Evolutionary conservation across 1,140 invertebrate species (phyloP).

Genomic region (Megalonaias nervosa): DNA sequence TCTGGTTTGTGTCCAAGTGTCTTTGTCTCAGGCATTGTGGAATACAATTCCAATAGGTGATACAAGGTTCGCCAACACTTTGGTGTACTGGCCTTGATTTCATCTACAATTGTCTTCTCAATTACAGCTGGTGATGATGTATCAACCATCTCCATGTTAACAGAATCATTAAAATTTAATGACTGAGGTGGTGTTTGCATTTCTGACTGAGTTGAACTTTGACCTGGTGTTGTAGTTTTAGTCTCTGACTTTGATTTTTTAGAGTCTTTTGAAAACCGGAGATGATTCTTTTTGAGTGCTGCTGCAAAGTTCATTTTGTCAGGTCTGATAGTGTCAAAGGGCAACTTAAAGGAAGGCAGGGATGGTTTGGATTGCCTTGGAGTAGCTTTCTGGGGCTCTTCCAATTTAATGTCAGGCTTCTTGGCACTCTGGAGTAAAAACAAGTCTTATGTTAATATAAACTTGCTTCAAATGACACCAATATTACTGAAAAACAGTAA

Average conservation of each 20-base stretch:
- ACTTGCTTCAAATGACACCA: too few species aligned
- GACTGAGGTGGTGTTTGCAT: constrained; percentile 62
- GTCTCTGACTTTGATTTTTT: constrained; percentile 35
- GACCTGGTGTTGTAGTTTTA: constrained; percentile 15
- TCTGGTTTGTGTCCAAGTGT: constrained; percentile 80
- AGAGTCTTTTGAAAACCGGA: constrained; percentile 40
- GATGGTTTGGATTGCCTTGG: constrained; percentile 11
- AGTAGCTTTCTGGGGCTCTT: too few species aligned
- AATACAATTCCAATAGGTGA: constrained; percentile 92
- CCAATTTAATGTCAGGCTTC: too few species aligned
- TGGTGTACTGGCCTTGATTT: constrained; percentile 76
- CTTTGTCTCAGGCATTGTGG: constrained; percentile 94
- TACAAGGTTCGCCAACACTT: constrained; percentile 96
- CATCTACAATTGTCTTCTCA: constrained; percentile 71
- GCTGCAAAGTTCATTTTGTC: constrained; percentile 29
- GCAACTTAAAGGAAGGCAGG: constrained; percentile 25
- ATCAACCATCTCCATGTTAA: constrained; percentile 69
- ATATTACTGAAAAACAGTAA: too few species aligned
- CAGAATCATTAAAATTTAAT: constrained; percentile 68
- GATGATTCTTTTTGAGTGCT: constrained; percentile 34
- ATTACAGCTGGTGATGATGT: constrained; percentile 66
- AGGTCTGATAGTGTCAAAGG: constrained; percentile 38
- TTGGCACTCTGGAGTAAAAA: too few species aligned
- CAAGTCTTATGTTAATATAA: too few species aligned
- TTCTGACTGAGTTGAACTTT: constrained; percentile 24